Evolutionary conservation across 2,113 vertebrate species (phyloP).

Genomic region (Erpornis zantholeuca): DNA sequence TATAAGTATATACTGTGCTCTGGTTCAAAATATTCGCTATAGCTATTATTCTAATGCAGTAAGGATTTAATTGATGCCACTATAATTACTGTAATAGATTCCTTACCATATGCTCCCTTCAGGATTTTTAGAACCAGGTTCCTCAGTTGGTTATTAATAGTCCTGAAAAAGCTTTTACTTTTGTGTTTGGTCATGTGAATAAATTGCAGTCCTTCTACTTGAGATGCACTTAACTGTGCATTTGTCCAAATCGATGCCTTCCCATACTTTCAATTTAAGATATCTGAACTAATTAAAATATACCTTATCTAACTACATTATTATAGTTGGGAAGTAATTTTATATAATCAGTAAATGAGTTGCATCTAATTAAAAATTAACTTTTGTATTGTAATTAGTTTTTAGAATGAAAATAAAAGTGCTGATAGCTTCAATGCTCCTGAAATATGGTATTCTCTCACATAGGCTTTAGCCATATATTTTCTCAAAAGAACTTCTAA

Average conservation of each 20-base stretch:
- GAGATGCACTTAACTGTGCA: background rate
- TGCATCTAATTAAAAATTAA: slow-evolving; percentile 1
- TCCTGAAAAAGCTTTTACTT: background rate
- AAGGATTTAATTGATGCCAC: slow-evolving; percentile 11
- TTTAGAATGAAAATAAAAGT: slow-evolving; percentile 15
- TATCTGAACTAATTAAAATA: slow-evolving; percentile 33
- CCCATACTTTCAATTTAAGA: background rate
- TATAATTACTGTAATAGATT: slow-evolving; percentile 22
- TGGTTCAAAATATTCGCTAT: background rate
- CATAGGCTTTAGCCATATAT: background rate
- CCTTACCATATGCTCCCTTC: background rate
- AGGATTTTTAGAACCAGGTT: background rate
- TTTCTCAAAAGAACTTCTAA: background rate
- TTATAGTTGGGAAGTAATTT: slow-evolving; percentile 6
- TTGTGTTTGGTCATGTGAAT: slow-evolving; percentile 1
- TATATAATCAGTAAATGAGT: background rate
- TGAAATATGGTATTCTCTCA: background rate
- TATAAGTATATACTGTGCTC: background rate
- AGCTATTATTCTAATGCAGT: background rate
- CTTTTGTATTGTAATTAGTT: background rate
- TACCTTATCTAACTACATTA: background rate
- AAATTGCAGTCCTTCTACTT: background rate
- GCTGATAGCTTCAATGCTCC: background rate
- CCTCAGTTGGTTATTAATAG: background rate
- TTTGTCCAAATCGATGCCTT: background rate